Evolutionary conservation across 2,888 invertebrate genomes (phyloP), one percentile per base, ranked within the genome.

Genomic region (Troides helena): DNA sequence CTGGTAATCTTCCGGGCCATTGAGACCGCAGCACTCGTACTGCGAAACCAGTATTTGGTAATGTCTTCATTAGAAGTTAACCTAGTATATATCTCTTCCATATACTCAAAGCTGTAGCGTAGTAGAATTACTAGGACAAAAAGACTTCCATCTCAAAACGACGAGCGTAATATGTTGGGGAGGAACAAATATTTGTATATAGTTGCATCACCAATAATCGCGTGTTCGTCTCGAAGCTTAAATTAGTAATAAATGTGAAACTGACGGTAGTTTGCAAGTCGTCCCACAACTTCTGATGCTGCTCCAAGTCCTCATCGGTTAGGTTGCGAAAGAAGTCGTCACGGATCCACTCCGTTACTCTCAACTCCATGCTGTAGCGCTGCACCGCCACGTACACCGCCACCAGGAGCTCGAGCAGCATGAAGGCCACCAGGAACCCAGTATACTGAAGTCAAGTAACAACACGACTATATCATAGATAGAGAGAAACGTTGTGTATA

Each of bases 11-110:
- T 83, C 84, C 0, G 89, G 87, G 0, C 89, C 85, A 67, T 87
- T 86, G 39, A 89, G 76, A 0, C 89, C 90, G 57, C 89, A 89
- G 77, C 90, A 90, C 71, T 81, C 78, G 71, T 85, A 88, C 90
- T 90, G 76, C n/a, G 25, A 46, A 46, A 46, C 14, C 46, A 46
- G 1, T 43, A 2, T 43, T 43, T 43, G 12, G 10, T 43, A 43
- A 43, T 10, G 10, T 43, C 10, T 30, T 30, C 5, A 30, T 2
- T 30, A 30, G 30, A 3, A 5, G 30, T 30, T 30, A 30, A 30
- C 30, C 2, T 5, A 30, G 30, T 30, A 30, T 30, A 30, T 30
- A 30, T 30, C 30, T 30, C 5, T 30, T 30, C 30, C 30, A 30
- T 5, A 2, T 30, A 30, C 30, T 5, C 5, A 5, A 30, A 30